These are phyloP conservation scores for Lucilia cuprina DNA, from an alignment of 1,140 invertebrate genomes.

Conservation along the genomic window DNA sequence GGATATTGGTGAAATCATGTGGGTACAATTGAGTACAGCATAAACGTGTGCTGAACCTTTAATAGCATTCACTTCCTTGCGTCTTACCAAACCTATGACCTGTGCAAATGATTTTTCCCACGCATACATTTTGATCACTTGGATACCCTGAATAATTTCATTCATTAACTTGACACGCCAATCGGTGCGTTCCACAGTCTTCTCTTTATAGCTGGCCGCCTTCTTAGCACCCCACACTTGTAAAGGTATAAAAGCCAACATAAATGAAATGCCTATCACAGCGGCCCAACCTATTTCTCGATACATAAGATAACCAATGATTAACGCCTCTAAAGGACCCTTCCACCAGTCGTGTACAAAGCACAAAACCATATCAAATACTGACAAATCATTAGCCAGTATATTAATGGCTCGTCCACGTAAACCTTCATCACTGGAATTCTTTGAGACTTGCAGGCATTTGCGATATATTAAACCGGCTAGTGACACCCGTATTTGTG, in stretches of 20 bases:
- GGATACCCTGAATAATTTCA: slow-evolving; percentile 63
- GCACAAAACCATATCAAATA: neutral
- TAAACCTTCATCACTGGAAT: neutral
- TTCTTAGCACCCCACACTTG: neutral
- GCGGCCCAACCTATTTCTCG: neutral
- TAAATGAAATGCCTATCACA: neutral
- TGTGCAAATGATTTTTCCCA: slow-evolving; percentile 78
- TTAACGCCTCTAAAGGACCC: slow-evolving; percentile 70
- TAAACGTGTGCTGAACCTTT: slow-evolving; percentile 65
- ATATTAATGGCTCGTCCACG: neutral
- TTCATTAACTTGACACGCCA: slow-evolving; percentile 12
- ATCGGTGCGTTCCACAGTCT: slow-evolving; percentile 46
- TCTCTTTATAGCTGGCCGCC: neutral
- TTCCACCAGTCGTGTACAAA: neutral
- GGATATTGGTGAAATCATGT: slow-evolving; percentile 68
- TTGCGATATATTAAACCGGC: slow-evolving; percentile 75
- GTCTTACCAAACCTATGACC: slow-evolving; percentile 69
- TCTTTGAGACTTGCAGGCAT: slow-evolving; percentile 62
- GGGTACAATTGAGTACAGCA: slow-evolving; percentile 60
- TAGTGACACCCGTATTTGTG: neutral
- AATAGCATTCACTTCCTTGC: slow-evolving; percentile 63
- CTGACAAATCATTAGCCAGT: neutral
- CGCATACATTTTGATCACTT: slow-evolving; percentile 84
- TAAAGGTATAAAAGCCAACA: neutral
- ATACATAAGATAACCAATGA: slow-evolving; percentile 80